Base-by-base conservation (phyloP, 2,113 vertebrate genomes). In the Ciconia stormi region DNA sequence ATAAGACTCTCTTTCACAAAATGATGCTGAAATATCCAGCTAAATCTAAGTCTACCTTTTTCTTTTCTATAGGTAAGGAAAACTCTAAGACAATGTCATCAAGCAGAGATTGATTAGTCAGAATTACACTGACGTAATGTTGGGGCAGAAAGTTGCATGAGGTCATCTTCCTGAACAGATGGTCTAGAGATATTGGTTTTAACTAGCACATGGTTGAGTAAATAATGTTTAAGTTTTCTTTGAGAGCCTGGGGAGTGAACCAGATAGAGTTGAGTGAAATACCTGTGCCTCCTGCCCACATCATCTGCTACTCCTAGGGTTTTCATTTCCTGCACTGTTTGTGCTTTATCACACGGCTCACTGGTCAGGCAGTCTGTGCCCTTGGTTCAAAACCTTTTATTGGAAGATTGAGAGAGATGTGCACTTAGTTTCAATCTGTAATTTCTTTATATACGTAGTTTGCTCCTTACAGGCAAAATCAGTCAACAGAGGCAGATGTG, bases 261-360 rank as follows among this genome's bases (percentile, higher is more conserved):
- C 98, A 97, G 97, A 98, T 97, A 97, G 94, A 91, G 32, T 52
- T 19, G 93, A 96, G 97, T 52, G 87, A 98, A 97, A 97, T 94
- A 92, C 97, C 97, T 93, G 91, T 96, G 95, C 98, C 98, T 98
- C 98, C 98, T 92, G 91, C 98, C 84, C 88, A 92, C 92, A 70
- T 98, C 98, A 98, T 98, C 98, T 98, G 98, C 98, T 98, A 47
- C 96, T 98, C 98, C 97, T 72, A 93, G 95, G 97, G 97, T 98
- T 98, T 97, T 98, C 98, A 98, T 98, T 98, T 98, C 98, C 98
- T 98, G 93, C 98, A 91, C 98, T 98, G 98, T 97, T 97, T 97
- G 98, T 95, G 97, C 97, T 98, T 98, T 98, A 98, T 95, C 95
- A 94, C 96, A 98, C 1, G 95, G 97, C 96, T 98, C 97, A 97